Evolutionary conservation across 2,888 invertebrate genomes (phyloP).

Genomic region (Callosobruchus maculatus): DNA sequence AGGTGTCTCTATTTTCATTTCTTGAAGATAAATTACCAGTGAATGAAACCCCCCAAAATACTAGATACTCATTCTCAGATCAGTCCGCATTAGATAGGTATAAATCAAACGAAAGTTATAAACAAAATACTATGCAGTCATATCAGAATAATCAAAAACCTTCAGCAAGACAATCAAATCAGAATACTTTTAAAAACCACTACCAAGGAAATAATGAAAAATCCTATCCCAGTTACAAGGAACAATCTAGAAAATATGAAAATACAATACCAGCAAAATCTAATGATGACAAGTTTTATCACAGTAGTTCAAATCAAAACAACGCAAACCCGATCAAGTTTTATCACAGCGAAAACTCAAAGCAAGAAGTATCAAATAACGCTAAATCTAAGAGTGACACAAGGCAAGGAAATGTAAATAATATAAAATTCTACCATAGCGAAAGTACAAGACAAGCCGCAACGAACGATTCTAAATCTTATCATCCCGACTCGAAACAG

Average conservation of each 20-base stretch:
- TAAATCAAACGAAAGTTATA: background rate
- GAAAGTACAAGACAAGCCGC: background rate
- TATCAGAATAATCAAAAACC: background rate
- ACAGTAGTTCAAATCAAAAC: conserved; percentile 3
- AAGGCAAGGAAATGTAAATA: background rate
- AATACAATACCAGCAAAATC: background rate
- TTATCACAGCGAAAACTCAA: background rate
- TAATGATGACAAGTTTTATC: background rate
- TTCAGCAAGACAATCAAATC: background rate
- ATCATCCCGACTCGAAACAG: background rate
- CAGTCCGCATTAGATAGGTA: background rate
- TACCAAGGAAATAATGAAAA: background rate
- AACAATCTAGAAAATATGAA: background rate
- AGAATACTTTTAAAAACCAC: background rate
- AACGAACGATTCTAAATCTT: background rate
- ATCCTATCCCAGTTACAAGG: background rate
- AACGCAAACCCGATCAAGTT: background rate
- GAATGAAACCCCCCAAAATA: conserved; percentile 22
- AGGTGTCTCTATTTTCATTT: conserved; percentile 78
- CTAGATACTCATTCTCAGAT: conserved; percentile 1
- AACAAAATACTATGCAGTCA: background rate
- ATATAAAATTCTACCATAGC: background rate
- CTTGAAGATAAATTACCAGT: conserved; percentile 73
- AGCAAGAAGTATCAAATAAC: background rate
- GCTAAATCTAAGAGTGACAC: background rate